Conservation (phyloP, 2,797 vertebrate species). For the Hypotaenidia okinawae region DNA sequence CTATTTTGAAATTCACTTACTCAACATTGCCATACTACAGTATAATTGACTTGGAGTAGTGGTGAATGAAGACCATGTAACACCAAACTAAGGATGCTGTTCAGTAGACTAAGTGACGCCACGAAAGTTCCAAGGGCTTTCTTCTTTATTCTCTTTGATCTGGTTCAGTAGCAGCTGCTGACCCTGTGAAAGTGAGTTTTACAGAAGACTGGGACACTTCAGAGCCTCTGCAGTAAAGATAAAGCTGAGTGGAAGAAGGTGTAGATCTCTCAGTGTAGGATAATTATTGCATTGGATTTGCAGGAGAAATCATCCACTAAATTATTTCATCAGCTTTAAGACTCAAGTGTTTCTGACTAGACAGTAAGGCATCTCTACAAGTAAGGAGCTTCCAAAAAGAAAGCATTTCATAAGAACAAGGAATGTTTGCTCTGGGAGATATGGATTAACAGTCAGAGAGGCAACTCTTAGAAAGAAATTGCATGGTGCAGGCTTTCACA, state of each 20-base stretch:
- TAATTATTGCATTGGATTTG: neutral
- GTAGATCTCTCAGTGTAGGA: neutral
- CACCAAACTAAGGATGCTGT: neutral
- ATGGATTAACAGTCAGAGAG: neutral
- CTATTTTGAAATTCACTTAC: conserved; percentile 15
- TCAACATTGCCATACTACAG: neutral
- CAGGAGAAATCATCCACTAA: neutral
- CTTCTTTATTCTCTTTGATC: neutral
- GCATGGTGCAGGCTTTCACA: neutral
- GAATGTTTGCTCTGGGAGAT: neutral
- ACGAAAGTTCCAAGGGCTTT: neutral
- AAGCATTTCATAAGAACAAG: neutral
- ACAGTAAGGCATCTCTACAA: neutral
- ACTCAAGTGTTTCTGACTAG: neutral
- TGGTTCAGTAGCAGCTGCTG: neutral
- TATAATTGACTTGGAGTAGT: neutral
- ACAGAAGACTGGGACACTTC: neutral
- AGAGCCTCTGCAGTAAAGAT: neutral
- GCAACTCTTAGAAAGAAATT: neutral
- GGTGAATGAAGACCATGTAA: neutral
- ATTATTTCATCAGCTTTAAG: neutral
- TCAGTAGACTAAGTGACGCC: neutral
- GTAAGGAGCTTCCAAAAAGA: neutral
- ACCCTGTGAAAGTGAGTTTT: neutral
- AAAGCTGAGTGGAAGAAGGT: neutral